phyloP scores from a whole-genome alignment of 2,888 invertebrate species.

The Fissipunctia ypsillon region DNA sequence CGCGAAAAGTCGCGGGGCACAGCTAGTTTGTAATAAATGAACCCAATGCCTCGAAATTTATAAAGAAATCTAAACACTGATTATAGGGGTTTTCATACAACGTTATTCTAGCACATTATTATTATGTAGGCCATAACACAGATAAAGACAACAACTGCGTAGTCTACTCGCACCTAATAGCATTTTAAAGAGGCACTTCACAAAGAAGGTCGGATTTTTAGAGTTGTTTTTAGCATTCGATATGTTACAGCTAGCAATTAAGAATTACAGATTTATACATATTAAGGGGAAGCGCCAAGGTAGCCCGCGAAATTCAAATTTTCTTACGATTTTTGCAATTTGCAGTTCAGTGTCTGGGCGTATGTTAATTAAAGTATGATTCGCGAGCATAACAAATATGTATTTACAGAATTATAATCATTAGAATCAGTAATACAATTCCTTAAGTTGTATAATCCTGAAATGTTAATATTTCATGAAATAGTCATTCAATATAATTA shows the following conservation, averaged over 20 bases:
- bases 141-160: constrained; percentile 32
- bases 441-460: too few species aligned
- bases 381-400: too few species aligned
- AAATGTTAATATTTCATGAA: too few species aligned
- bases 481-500: too few species aligned
- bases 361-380: too few species aligned
- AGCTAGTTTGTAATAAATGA: neutral
- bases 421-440: too few species aligned
- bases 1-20: too few species aligned
- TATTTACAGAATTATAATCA: too few species aligned
- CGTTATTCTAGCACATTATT: constrained; percentile 13
- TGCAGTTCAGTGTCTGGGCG: too few species aligned
- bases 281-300: too few species aligned
- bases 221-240: constrained; percentile 47
- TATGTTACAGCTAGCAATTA: constrained; percentile 62
- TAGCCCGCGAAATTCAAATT: too few species aligned
- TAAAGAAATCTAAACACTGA: neutral
- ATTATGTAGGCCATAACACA: constrained; percentile 7
- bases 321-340: too few species aligned
- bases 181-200: constrained; percentile 54
- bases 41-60: constrained; percentile 1
- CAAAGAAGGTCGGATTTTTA: constrained; percentile 37
- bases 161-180: constrained; percentile 46
- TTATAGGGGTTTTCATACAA: constrained; percentile 42
- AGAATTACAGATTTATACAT: constrained; percentile 30